Evolutionary conservation across 2,888 invertebrate species (phyloP).

Genomic region (Drosophila glabriapex): DNA sequence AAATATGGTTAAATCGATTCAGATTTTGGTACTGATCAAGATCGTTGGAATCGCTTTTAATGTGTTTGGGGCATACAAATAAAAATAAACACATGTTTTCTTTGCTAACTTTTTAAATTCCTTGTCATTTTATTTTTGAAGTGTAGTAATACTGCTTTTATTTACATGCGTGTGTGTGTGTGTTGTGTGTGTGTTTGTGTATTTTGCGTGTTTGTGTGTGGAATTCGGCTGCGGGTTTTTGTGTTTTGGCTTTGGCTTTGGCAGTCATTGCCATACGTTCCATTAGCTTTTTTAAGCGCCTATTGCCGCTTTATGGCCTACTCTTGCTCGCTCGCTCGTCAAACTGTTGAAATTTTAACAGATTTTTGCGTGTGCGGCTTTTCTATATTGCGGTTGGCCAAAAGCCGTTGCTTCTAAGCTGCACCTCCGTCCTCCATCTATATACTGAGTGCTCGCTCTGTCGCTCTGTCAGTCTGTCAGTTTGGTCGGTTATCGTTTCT

Average conservation of each 20-base stretch:
- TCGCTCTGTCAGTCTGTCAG: constrained; percentile 2
- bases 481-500: constrained; percentile 7
- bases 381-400: constrained; percentile 70
- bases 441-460: constrained; percentile 22
- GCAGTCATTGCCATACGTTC: constrained; percentile 69
- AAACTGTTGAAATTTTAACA: constrained; percentile 70
- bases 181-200: constrained; percentile 14
- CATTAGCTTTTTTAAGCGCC: constrained; percentile 73
- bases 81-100: neutral
- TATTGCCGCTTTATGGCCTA: constrained; percentile 50
- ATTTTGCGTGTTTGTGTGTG: neutral
- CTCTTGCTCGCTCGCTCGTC: constrained; percentile 10
- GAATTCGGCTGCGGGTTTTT: constrained; percentile 12
- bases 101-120: neutral
- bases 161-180: constrained; percentile 15
- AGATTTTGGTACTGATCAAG: neutral
- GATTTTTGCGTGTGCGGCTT: constrained; percentile 69
- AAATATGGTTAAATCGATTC: neutral
- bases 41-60: neutral
- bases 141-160: constrained; percentile 4
- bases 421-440: neutral
- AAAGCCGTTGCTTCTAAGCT: constrained; percentile 48
- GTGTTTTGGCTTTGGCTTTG: constrained; percentile 24
- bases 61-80: neutral
- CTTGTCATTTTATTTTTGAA: neutral